Conservation (phyloP, 2,797 vertebrate genomes). For the Eurystomus glaucurus region DNA sequence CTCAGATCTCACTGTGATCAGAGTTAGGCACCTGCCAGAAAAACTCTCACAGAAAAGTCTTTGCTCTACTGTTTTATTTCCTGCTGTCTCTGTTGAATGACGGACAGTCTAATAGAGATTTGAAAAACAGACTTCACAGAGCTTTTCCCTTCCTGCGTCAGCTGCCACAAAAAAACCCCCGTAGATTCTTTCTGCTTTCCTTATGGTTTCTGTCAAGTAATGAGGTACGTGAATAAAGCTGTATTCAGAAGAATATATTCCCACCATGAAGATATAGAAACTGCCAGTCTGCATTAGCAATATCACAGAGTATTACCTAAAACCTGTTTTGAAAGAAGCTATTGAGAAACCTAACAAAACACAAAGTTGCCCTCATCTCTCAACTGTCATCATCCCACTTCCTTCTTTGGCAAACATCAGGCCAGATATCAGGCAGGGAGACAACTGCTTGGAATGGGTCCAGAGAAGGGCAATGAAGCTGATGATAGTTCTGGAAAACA, state of each 20-base stretch:
- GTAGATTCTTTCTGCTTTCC: conserved; percentile 14
- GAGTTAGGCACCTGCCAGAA: conserved; percentile 10
- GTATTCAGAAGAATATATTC: conserved; percentile 16
- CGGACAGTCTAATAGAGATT: neutral
- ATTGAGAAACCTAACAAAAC: neutral
- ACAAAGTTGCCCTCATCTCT: neutral
- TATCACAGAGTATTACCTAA: neutral
- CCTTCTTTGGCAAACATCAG: neutral
- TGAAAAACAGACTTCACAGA: conserved; percentile 1
- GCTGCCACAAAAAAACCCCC: neutral
- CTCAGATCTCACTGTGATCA: neutral
- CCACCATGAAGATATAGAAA: neutral
- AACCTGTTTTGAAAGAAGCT: neutral
- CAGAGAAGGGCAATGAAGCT: no score
- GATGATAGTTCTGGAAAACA: no score
- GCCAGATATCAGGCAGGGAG: neutral
- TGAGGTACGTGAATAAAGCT: neutral
- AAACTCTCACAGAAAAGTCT: neutral
- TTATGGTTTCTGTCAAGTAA: conserved; percentile 1
- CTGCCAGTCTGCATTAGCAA: neutral
- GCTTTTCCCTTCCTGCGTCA: neutral
- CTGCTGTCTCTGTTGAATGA: conserved; percentile 26
- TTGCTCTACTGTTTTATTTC: conserved; percentile 13
- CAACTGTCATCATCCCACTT: neutral
- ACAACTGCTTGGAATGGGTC: neutral